Conservation (phyloP, 2,113 vertebrate species). For the Brachypodius melanocephalos region DNA sequence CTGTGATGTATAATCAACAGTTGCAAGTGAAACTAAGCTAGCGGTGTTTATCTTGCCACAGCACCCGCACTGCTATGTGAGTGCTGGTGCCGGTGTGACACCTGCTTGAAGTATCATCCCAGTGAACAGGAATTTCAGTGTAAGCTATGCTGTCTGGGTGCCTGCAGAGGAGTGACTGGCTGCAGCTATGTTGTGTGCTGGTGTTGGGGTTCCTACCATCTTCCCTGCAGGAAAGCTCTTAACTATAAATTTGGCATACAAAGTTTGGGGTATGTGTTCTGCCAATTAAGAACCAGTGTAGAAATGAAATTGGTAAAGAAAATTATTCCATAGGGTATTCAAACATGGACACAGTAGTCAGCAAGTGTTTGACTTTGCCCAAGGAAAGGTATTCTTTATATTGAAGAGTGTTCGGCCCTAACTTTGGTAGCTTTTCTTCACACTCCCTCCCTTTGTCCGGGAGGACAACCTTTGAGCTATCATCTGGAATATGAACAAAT, state of each 20-base stretch:
- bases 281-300: accelerated
- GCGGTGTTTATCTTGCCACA: not conserved
- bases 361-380: not conserved
- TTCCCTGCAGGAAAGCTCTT: not conserved
- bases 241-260: no score
- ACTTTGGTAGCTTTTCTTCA: not conserved
- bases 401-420: not conserved
- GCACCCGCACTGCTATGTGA: not conserved
- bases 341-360: accelerated
- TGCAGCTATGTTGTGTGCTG: accelerated
- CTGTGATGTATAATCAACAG: not conserved
- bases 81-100: not conserved
- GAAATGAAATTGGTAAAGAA: not conserved
- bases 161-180: not conserved
- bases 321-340: not conserved
- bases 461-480: not conserved
- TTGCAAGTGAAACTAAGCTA: not conserved
- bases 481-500: not conserved
- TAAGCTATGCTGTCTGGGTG: not conserved
- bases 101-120: not conserved
- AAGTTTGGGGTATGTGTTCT: not conserved
- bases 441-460: not conserved
- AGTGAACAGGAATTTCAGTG: not conserved
- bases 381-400: not conserved
- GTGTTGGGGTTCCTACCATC: not conserved